Evolutionary conservation across 2,113 vertebrate genomes (phyloP).

Genomic region (Crocuta crocuta): DNA sequence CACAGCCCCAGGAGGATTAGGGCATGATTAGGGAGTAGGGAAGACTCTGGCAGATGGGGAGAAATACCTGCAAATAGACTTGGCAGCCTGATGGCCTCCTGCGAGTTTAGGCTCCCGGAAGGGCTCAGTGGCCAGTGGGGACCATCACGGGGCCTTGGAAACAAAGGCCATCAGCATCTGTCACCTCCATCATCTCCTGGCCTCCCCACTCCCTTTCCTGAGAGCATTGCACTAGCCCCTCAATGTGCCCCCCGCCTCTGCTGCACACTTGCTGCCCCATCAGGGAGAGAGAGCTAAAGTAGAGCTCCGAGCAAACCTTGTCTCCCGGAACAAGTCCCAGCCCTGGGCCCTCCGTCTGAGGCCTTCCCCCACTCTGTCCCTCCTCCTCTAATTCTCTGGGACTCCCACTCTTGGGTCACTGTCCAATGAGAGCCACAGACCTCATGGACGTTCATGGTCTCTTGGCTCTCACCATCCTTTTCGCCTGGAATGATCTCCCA

Average conservation of each 20-base stretch:
- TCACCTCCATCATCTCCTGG: too few species aligned
- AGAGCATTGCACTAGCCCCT: background rate
- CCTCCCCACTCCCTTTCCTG: too few species aligned
- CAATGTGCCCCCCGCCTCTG: background rate
- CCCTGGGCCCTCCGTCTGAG: rapidly evolving
- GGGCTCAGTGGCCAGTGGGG: background rate
- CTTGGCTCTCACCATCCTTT: background rate
- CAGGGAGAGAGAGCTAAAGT: background rate
- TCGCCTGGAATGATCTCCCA: background rate
- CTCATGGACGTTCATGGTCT: background rate
- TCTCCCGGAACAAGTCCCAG: background rate
- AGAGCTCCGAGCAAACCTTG: background rate
- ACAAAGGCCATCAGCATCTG: background rate
- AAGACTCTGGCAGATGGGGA: conserved; percentile 14
- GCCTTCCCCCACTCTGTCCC: background rate
- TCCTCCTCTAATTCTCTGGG: background rate
- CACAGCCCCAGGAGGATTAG: conserved; percentile 73
- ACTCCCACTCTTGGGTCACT: background rate
- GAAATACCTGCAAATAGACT: conserved; percentile 13
- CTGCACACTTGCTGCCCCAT: background rate
- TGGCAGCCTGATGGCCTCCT: background rate
- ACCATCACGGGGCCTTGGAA: rapidly evolving
- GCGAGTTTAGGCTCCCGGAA: background rate
- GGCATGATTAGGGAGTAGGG: conserved; percentile 64
- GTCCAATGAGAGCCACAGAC: background rate